A percentile compares a stretch with the other conserved stretches of the same genome.
Evolutionary conservation across 2,113 vertebrate species (phyloP).

Genomic region (Corynorhinus townsendii): DNA sequence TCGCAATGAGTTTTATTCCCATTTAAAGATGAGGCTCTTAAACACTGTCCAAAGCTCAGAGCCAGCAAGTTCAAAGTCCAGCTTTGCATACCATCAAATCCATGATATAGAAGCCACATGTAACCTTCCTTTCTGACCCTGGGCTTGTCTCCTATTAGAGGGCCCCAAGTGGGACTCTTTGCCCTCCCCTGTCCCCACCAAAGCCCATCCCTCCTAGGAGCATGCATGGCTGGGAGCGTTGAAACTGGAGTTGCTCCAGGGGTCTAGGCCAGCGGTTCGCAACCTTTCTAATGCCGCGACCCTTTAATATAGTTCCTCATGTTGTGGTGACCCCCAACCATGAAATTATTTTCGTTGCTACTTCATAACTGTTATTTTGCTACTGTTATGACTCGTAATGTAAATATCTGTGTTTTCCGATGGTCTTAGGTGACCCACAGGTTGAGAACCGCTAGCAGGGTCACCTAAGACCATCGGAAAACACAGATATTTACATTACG

Average conservation of each 20-base stretch:
- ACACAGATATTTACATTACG: no score
- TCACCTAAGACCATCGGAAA: no score
- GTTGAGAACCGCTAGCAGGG: no score
- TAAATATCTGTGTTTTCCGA: no score
- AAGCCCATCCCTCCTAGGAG: background rate
- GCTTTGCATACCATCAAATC: background rate
- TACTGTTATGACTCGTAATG: no score
- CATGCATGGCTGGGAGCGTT: background rate
- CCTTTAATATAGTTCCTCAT: no score
- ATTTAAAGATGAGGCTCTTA: background rate
- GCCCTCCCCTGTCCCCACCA: background rate
- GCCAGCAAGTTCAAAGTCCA: background rate
- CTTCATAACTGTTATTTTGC: no score
- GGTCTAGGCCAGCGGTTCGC: no score
- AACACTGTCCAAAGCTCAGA: background rate
- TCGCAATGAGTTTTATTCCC: background rate
- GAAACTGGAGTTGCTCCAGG: background rate
- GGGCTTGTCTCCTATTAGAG: background rate
- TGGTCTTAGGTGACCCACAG: no score
- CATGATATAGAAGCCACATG: background rate
- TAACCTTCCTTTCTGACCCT: background rate
- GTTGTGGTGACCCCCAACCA: no score
- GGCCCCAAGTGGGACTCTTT: background rate
- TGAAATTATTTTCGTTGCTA: no score
- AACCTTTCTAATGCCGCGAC: no score